Conservation (phyloP, 2,113 vertebrate genomes). For the Benitochromis conjunctus region DNA sequence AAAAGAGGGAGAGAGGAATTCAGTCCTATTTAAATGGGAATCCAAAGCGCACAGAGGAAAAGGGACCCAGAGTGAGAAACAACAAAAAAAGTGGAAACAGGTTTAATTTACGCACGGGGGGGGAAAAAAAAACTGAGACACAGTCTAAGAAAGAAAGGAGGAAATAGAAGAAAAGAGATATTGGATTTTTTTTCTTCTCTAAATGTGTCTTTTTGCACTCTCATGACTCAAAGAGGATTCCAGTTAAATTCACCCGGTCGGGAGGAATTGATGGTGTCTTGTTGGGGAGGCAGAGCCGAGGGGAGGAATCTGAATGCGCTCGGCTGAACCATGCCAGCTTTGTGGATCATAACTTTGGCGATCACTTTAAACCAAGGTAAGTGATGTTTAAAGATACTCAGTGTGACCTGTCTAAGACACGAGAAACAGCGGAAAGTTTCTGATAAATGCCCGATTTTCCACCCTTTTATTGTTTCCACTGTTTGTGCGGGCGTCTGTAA, state of each 20-base stretch:
- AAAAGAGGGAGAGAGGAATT: constrained; percentile 31
- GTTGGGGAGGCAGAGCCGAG: constrained; percentile 41
- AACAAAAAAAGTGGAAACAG: constrained; percentile 35
- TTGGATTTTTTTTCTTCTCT: not conserved
- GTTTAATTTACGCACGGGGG: constrained; percentile 40
- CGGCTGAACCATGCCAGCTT: constrained; percentile 71
- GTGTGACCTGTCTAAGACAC: not conserved
- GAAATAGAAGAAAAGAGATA: not conserved
- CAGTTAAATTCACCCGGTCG: constrained; percentile 21
- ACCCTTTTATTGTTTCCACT: not conserved
- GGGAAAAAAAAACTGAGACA: not conserved
- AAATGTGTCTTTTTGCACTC: constrained; percentile 21
- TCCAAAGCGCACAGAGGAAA: constrained; percentile 39
- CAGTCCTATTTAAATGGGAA: constrained; percentile 43
- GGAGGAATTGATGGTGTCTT: constrained; percentile 65
- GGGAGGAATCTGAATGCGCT: constrained; percentile 62
- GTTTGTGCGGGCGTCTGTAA: not conserved
- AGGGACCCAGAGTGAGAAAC: constrained; percentile 22
- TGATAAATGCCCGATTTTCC: not conserved
- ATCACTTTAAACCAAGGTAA: constrained; percentile 74
- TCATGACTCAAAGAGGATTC: constrained; percentile 57
- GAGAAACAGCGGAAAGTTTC: constrained; percentile 22
- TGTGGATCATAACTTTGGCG: constrained; percentile 77
- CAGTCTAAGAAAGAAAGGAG: not conserved
- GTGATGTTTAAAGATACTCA: not conserved